Base-by-base conservation (phyloP, 2,797 vertebrate genomes). In the Melanotaenia trifasciata region DNA sequence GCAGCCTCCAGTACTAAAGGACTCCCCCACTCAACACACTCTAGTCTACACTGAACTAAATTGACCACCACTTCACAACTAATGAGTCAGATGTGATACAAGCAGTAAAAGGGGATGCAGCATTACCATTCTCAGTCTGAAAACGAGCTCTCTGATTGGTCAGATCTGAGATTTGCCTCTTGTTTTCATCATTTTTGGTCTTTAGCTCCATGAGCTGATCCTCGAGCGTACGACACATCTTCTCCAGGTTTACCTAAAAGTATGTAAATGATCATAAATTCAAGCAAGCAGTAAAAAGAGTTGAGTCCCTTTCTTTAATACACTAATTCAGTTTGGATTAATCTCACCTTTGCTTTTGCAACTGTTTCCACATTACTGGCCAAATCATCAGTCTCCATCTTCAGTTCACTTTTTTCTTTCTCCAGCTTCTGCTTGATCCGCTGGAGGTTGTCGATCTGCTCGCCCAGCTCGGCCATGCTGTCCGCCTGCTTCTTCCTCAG, bases 361-460 rank as follows among this genome's bases (percentile, higher is more conserved):
- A 96, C 72, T 0, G 93, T 89, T 50, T 96, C 96, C 4, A 96
- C 72, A 1, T 95, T 96, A 22, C 94, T 89, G 58, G 94, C 84
- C 3, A 96, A 0, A 74, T 96, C 95, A 0, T 96, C 95, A 0
- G 95, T 88, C 85, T 97, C 96, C 96, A 97, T 95, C 89, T 94
- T 96, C 36, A 96, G 7, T 70, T 97, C 96, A 97, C 92, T 28
- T 28, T 28, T 28, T 28, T 28, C 28, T 28, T 28, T 28, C 28
- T 28, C 28, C 28, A 28, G 28, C 64, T 97, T 97, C 94, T 96
- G 96, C 72, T 96, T 96, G 72, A 97, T 92, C 0, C 94, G 84
- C 66, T 97, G 96, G 40, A 97, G 92, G 92, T 95, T 96, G 88
- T 96, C 95, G 0, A 96, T 94, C 89, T 96, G 96, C 58, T 96